Evolutionary conservation across 2,113 vertebrate species (phyloP), one percentile per base, ranked within the genome.

Genomic region (Chascanopsetta lugubris): DNA sequence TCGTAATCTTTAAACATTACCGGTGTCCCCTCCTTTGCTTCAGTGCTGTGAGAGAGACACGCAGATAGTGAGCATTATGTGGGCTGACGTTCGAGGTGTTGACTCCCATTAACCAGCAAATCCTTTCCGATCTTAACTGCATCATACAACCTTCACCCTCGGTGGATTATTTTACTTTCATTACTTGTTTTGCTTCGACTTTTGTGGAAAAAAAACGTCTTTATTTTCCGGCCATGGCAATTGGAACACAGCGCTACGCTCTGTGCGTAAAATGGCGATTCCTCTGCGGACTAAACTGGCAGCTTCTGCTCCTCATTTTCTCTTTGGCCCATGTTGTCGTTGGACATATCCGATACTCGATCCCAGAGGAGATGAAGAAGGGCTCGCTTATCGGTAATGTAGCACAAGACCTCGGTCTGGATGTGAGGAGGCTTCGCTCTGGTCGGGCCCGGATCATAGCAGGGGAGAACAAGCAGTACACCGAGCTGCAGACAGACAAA

Each of bases 401-500:
- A 17, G 81, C 68, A 1, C 72, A 77, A 24, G 80, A 84, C 11
- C 72, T 82, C 0, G 78, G 61, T 0, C 38, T 88, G 55, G 56
- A 86, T 56, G 2, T 74, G 18, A 72, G 55, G 26, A 61, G 80
- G 25, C 78, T 82, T 2, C 54, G 43, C 5, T 66, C 48, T 1
- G 79, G 82, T 0, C 69, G 66, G 27, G 50, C 84, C 43, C 80
- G 69, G 9, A 80, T 88, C 29, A 66, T 25, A 30, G 75, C 74
- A 0, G 75, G 55, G 46, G 80, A 66, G 0, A 77, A 6, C 61
- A 54, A 22, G n/a, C 72, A 85, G 29, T 82, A 83, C 59, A 66
- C 59, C 3, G 84, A 84, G 71, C 76, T 89, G 62, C 75, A 75
- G 24, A 29, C 61, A 76, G 76, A 88, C 69, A 88, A 79, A 80